These are phyloP conservation scores for Malurus alboscapulatus DNA, from an alignment of 2,113 vertebrate genomes.

Conservation along the genomic window DNA sequence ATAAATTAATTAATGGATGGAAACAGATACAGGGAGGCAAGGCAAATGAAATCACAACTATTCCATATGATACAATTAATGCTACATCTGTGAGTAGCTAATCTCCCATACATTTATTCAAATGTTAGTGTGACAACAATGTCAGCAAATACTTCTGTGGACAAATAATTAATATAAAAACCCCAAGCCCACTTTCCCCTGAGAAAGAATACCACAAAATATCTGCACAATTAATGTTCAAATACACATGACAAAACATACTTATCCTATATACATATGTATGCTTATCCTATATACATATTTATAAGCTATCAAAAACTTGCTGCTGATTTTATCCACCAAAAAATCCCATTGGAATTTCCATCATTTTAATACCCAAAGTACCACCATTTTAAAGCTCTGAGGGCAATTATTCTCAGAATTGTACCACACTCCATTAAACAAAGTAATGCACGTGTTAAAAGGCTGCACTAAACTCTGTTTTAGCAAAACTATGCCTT, in stretches of 20 bases:
- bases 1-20: background rate
- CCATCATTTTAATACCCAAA: constrained; percentile 21
- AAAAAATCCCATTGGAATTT: background rate
- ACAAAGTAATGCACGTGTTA: constrained; percentile 36
- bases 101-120: background rate
- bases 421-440: constrained; percentile 50
- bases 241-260: background rate
- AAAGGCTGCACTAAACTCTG: constrained; percentile 13
- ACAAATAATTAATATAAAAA: background rate
- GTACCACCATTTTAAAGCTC: constrained; percentile 11
- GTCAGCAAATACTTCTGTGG: background rate
- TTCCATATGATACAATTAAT: background rate
- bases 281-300: background rate
- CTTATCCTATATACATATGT: background rate
- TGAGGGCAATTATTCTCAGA: constrained; percentile 34
- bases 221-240: background rate
- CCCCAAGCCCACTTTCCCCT: background rate
- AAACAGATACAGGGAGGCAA: background rate
- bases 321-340: background rate
- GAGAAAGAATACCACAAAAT: background rate
- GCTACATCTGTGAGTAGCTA: background rate
- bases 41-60: background rate
- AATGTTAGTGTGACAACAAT: background rate
- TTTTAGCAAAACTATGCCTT: constrained; percentile 47
- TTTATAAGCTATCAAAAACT: background rate